Conservation (phyloP, 2,888 invertebrate species). For the Polyommatus iphigenia region DNA sequence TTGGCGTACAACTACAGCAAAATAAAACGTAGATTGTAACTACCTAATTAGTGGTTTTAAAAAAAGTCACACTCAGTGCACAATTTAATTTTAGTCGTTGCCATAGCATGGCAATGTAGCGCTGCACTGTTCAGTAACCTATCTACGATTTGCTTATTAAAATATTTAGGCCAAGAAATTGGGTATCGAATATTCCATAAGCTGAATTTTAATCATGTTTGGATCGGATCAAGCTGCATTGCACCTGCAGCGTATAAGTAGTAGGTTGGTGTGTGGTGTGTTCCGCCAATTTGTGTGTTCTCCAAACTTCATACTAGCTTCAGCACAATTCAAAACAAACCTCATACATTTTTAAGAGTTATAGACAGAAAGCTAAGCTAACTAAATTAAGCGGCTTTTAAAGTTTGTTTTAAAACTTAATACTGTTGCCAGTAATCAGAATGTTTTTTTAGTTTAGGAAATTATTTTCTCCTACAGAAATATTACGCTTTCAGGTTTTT, state of each 20-base stretch:
- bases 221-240: background rate
- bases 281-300: slow-evolving; percentile 51
- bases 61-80: background rate
- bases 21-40: no score
- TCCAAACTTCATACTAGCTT: slow-evolving; percentile 46
- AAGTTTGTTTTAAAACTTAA: no score
- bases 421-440: no score
- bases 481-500: no score
- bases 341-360: background rate
- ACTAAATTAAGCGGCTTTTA: no score
- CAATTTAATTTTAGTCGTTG: background rate
- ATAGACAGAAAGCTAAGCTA: background rate
- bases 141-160: no score
- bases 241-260: slow-evolving; percentile 22
- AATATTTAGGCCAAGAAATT: background rate
- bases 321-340: background rate
- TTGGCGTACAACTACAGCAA: no score
- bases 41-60: background rate
- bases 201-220: background rate
- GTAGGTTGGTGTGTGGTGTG: slow-evolving; percentile 32
- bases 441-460: no score
- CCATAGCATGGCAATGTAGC: background rate
- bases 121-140: no score
- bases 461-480: no score
- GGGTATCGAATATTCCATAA: background rate